These are phyloP conservation scores for Phalacrocorax aristotelis DNA, from an alignment of 2,113 vertebrate genomes.

Conservation along the genomic window DNA sequence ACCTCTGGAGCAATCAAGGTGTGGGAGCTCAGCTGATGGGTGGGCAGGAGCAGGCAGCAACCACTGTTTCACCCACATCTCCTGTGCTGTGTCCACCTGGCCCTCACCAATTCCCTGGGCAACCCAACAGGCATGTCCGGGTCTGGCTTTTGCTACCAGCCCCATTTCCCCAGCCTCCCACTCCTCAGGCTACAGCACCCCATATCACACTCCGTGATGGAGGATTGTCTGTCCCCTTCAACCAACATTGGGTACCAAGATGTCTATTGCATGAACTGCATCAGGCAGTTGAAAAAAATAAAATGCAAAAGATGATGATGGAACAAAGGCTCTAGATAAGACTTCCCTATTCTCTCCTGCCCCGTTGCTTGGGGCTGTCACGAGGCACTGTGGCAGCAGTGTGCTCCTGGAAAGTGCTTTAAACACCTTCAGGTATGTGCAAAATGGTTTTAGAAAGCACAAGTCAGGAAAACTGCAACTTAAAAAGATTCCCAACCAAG, in stretches of 20 bases:
- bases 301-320: neutral
- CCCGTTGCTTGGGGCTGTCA: neutral
- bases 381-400: neutral
- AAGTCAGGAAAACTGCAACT: neutral
- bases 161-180: neutral
- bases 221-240: neutral
- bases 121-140: rapidly evolving
- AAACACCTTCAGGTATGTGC: neutral
- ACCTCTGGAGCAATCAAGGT: neutral
- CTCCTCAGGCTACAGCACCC: neutral
- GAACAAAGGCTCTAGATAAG: neutral
- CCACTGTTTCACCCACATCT: neutral
- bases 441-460: neutral
- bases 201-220: neutral
- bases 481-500: neutral
- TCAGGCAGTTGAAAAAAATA: neutral
- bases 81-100: rapidly evolving
- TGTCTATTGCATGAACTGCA: neutral
- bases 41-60: neutral
- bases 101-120: neutral
- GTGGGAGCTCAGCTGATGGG: neutral
- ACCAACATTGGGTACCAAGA: neutral
- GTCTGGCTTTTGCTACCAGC: neutral
- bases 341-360: neutral
- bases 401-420: neutral